phyloP scores from a whole-genome alignment of 2,113 vertebrate genomes.

The Callipepla californica region DNA sequence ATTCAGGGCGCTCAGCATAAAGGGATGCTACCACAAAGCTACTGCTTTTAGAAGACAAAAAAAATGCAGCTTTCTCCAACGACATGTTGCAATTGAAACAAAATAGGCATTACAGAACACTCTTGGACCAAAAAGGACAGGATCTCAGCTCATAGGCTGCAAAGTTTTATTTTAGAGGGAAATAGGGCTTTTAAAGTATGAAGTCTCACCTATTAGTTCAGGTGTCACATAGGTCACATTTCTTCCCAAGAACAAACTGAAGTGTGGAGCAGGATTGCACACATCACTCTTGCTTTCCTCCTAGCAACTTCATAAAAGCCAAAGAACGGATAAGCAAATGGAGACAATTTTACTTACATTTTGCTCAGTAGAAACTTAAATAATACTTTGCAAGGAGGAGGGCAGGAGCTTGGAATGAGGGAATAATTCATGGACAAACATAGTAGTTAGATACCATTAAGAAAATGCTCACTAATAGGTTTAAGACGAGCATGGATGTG shows the following conservation, averaged over 20 bases:
- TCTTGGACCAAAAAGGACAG: not conserved
- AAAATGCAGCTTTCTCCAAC: not conserved
- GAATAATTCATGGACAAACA: not conserved
- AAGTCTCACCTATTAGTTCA: not conserved
- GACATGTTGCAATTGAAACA: not conserved
- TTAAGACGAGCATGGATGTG: not conserved
- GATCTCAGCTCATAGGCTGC: not conserved
- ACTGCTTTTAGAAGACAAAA: not conserved
- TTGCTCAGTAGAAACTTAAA: not conserved
- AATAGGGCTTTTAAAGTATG: not conserved
- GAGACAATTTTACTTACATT: not conserved
- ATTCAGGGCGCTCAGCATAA: not conserved
- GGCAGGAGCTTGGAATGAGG: not conserved
- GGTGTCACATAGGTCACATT: not conserved
- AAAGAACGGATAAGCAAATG: not conserved
- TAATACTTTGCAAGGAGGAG: not conserved
- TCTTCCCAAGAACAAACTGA: not conserved
- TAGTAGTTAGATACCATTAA: not conserved
- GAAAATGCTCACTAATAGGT: not conserved
- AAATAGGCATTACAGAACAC: not conserved
- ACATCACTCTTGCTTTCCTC: not conserved
- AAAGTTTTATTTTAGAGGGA: not conserved
- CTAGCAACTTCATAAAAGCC: not conserved
- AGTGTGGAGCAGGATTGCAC: fast-evolving
- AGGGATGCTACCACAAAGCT: not conserved